Conservation (phyloP, 1,140 invertebrate genomes). For the Drosophila parvula region DNA sequence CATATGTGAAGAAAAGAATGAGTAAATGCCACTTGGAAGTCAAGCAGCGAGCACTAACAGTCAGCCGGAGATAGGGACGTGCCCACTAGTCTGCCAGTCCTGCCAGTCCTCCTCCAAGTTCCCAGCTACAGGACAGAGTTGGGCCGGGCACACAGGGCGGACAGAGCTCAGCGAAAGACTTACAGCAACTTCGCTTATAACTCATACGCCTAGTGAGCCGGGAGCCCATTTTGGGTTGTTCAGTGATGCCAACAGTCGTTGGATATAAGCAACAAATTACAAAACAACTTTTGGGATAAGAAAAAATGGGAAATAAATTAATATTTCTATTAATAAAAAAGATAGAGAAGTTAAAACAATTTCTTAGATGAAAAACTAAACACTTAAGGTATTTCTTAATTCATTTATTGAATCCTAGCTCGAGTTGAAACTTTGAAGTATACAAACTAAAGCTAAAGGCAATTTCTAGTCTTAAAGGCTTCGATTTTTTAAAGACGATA, state of each 20-base stretch:
- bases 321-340: no score
- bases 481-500: no score
- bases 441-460: no score
- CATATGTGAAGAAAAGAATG: conserved; percentile 58
- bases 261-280: not conserved
- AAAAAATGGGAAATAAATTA: no score
- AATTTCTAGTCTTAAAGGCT: no score
- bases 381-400: no score
- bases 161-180: conserved; percentile 59
- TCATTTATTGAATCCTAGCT: no score
- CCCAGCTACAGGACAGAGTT: conserved; percentile 9
- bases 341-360: no score
- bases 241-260: conserved; percentile 16
- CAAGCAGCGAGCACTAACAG: conserved; percentile 72
- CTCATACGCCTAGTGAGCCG: conserved; percentile 72
- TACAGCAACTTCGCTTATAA: conserved; percentile 72
- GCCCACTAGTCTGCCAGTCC: conserved; percentile 33
- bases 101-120: conserved; percentile 1
- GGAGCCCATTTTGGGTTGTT: conserved; percentile 1
- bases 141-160: conserved; percentile 25
- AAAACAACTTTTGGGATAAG: no score
- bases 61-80: conserved; percentile 69
- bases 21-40: conserved; percentile 82
- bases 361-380: no score
- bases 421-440: no score